Evolutionary conservation across 2,113 vertebrate species (phyloP).

Genomic region (Seriola dumerili): DNA sequence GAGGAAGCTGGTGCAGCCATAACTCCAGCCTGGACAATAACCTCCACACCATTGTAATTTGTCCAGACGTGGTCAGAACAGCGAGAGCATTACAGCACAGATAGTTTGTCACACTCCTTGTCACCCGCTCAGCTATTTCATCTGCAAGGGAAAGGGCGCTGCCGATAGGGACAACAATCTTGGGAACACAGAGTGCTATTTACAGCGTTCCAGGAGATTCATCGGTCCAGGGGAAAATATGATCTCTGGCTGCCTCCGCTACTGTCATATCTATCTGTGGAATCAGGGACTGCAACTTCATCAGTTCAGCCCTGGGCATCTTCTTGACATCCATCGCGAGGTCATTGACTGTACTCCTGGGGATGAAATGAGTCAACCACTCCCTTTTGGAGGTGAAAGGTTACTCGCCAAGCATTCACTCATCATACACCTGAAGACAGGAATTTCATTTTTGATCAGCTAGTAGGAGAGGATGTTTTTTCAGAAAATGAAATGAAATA

Average conservation of each 20-base stretch:
- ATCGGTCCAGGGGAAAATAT: constrained; percentile 80
- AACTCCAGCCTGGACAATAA: constrained; percentile 74
- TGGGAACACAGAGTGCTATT: constrained; percentile 76
- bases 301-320: constrained; percentile 45
- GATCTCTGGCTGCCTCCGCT: constrained; percentile 84
- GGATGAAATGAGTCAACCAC: constrained; percentile 59
- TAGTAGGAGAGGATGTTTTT: constrained; percentile 15
- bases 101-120: constrained; percentile 73
- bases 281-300: constrained; percentile 78
- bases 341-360: constrained; percentile 33
- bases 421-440: constrained; percentile 34
- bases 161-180: constrained; percentile 50
- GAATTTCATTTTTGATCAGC: constrained; percentile 81
- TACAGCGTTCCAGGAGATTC: constrained; percentile 79
- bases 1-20: constrained; percentile 58
- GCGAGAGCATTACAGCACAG: constrained; percentile 46
- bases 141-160: constrained; percentile 72
- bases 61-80: constrained; percentile 63
- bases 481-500: background rate
- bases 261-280: constrained; percentile 86
- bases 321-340: constrained; percentile 81
- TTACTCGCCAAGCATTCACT: constrained; percentile 33
- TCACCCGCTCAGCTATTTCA: constrained; percentile 72
- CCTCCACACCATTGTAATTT: constrained; percentile 67
- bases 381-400: constrained; percentile 58